Evolutionary conservation across 2,888 invertebrate species (phyloP), one percentile per base, ranked within the genome.

Genomic region (Pardosa pseudoannulata): DNA sequence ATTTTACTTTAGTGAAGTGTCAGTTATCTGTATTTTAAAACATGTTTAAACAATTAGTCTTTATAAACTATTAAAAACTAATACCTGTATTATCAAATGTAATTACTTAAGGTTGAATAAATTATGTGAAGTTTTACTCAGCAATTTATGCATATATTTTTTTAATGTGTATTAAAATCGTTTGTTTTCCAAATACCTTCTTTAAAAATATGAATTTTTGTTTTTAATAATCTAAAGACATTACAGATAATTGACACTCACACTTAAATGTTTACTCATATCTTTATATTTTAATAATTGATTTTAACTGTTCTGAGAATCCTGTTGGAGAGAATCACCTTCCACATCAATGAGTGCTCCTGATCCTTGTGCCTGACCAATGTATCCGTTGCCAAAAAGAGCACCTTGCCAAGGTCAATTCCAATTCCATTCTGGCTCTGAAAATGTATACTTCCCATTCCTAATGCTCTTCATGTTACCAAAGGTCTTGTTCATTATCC

Each of bases 241-340:
- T 36, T 23, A 56, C 56, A 56, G 56, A 56, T 56, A 56, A 56
- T 56, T 56, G 2, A 3, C 56, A 56, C 56, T 56, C 3, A 5
- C 5, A 36, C 23, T 19, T 56, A 23, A 19, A 23, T 56, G n/a
- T 32, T 67, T 85, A 39, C 67, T 83, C 11, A 78, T 83, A 39
- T 62, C 64, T 83, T 46, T 83, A 76, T 64, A 56, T 85, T 79
- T 79, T 67, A 86, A 86, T 86, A 70, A 78, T 36, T 81, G 64
- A 79, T 87, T 88, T 83, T 88, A 64, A 88, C 79, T 88, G 36
- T 88, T 88, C 88, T 88, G 79, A 75, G 75, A 87, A 46, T 74
- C 72, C 72, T 81, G 56, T 78, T 75, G 79, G 88, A 76, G 82
- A 83, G 79, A 76, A 75, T 67, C 76, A 64, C 68, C 81, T 81